phyloP scores from a whole-genome alignment of 1,140 invertebrate genomes.

The Formica exsecta region DNA sequence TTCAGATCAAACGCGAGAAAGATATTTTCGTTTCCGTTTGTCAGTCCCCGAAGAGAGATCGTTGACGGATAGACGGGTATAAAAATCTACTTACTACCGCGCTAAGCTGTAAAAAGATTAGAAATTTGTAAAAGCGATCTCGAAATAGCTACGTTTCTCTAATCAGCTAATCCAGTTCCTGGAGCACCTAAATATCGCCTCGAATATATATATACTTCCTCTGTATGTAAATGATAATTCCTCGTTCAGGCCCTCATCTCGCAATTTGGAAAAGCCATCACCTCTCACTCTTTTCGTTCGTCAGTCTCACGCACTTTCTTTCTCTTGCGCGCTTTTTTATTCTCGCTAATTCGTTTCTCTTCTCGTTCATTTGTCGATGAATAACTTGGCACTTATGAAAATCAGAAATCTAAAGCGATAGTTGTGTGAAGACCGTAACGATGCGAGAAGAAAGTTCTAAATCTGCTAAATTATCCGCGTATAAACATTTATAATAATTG shows the following conservation, averaged over 20 bases:
- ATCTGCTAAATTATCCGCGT: neutral
- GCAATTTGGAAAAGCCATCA: slow-evolving; percentile 23
- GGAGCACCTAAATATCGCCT: neutral
- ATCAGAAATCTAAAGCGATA: slow-evolving; percentile 9
- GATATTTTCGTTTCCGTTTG: neutral
- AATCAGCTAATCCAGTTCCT: slow-evolving; percentile 5
- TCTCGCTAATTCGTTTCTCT: neutral
- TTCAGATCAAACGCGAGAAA: slow-evolving; percentile 15
- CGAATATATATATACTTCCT: neutral
- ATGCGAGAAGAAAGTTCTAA: slow-evolving; percentile 1
- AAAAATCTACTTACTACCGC: slow-evolving; percentile 47
- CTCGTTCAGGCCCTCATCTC: neutral
- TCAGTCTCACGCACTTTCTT: slow-evolving; percentile 23
- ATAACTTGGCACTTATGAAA: slow-evolving; percentile 63
- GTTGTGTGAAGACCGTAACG: slow-evolving; percentile 4
- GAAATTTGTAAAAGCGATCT: slow-evolving; percentile 59
- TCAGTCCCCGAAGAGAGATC: neutral
- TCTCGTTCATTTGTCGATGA: slow-evolving; percentile 11
- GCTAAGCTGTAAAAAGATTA: slow-evolving; percentile 52
- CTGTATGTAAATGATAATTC: slow-evolving; percentile 15
- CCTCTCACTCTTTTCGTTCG: neutral
- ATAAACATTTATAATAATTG: neutral
- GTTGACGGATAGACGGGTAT: slow-evolving; percentile 14
- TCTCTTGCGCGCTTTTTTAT: slow-evolving; percentile 6
- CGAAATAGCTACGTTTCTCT: slow-evolving; percentile 48